Evolutionary conservation across 2,888 invertebrate species (phyloP).

Genomic region (Monoplex corrugatus): DNA sequence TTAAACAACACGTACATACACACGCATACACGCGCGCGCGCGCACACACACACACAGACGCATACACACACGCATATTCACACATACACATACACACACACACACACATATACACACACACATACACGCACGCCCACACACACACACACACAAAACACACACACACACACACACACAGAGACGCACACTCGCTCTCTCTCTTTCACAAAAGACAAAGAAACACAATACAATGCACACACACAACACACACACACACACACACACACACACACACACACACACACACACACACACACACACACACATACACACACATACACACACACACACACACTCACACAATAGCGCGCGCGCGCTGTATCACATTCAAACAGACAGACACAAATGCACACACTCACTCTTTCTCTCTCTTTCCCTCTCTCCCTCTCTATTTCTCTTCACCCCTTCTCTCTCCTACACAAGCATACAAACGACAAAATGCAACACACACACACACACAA

Average conservation of each 20-base stretch:
- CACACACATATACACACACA: not conserved
- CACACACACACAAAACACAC: not conserved
- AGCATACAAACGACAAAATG: too few relatives aligned
- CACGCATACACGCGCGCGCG: not conserved
- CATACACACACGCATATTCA: not conserved
- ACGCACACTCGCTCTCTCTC: not conserved
- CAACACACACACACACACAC: not conserved
- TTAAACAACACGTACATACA: not conserved
- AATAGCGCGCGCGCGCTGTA: too few relatives aligned
- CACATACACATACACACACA: not conserved
- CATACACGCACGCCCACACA: not conserved
- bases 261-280: not conserved
- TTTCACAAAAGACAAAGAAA: not conserved
- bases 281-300: constrained; percentile 2
- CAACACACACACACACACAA: too few relatives aligned
- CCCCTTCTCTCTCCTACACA: too few relatives aligned
- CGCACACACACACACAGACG: not conserved
- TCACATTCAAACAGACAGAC: too few relatives aligned
- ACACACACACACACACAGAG: not conserved
- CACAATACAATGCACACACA: not conserved
- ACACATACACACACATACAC: not conserved
- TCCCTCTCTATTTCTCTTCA: too few relatives aligned
- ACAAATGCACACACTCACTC: too few relatives aligned
- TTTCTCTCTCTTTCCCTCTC: too few relatives aligned
- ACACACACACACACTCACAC: too few relatives aligned